phyloP scores from a whole-genome alignment of 2,888 invertebrate species.

The Erebia ligea region DNA sequence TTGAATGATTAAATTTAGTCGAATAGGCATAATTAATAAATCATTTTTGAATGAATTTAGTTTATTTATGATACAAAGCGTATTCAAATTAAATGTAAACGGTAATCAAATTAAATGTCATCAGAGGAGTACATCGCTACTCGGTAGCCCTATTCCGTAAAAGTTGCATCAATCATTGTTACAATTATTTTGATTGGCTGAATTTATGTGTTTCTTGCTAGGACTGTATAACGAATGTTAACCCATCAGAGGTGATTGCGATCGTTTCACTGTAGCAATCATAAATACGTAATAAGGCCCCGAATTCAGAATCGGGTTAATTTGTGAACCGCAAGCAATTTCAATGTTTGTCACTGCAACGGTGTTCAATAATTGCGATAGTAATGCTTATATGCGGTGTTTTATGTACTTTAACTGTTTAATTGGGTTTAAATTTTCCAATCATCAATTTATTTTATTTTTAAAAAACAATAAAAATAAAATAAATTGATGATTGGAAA shows the following conservation, averaged over 20 bases:
- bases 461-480: no score
- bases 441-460: no score
- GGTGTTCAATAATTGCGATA: conserved; percentile 26
- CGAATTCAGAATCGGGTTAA: conserved; percentile 20
- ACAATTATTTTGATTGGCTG: no score
- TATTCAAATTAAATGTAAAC: conserved; percentile 21
- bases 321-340: conserved; percentile 25
- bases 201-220: no score
- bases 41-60: conserved; percentile 4
- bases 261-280: no score
- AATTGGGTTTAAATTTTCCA: no score
- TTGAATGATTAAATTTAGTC: neutral
- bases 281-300: no score
- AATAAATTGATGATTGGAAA: no score
- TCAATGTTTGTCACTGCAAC: conserved; percentile 23
- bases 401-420: neutral
- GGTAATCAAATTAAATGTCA: conserved; percentile 26
- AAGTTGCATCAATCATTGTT: no score
- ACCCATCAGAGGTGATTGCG: no score
- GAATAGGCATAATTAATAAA: conserved; percentile 12
- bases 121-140: conserved; percentile 21
- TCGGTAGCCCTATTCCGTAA: no score
- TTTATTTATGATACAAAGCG: conserved; percentile 3
- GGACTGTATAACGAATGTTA: no score
- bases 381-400: conserved; percentile 26